phyloP scores from a whole-genome alignment of 2,888 invertebrate genomes.

The Xanthorhoe spadicearia region DNA sequence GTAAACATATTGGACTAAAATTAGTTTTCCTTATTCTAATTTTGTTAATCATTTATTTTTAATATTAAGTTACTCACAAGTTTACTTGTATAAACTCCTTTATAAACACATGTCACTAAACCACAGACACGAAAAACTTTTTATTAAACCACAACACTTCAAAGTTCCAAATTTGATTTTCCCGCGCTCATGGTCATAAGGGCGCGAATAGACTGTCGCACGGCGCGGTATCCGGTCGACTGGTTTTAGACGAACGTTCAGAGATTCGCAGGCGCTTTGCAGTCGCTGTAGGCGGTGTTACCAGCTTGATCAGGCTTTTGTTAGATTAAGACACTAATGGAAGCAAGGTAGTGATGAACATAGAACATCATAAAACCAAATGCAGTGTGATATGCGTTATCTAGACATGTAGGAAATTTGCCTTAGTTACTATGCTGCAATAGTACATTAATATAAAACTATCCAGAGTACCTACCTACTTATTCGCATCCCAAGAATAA shows the following conservation, averaged over 20 bases:
- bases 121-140: constrained; percentile 26
- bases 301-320: constrained; percentile 14
- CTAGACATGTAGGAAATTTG: no score
- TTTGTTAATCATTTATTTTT: neutral
- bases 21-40: neutral
- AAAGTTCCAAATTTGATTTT: constrained; percentile 52
- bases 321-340: constrained; percentile 2
- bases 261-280: constrained; percentile 58
- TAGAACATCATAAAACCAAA: no score
- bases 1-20: neutral
- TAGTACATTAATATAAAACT: no score
- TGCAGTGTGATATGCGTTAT: no score
- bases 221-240: constrained; percentile 54
- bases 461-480: no score
- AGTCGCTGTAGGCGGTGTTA: constrained; percentile 23
- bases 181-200: constrained; percentile 48
- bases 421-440: no score
- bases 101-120: constrained; percentile 13
- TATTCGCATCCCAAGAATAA: no score
- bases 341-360: neutral
- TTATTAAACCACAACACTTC: constrained; percentile 36
- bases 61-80: constrained; percentile 14
- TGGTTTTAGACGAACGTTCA: constrained; percentile 37
- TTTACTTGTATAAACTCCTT: neutral
- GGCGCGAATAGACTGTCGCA: constrained; percentile 54